Evolutionary conservation across 2,113 vertebrate species (phyloP), one percentile per base, ranked within the genome.

Genomic region (Chlamydotis undulata): DNA sequence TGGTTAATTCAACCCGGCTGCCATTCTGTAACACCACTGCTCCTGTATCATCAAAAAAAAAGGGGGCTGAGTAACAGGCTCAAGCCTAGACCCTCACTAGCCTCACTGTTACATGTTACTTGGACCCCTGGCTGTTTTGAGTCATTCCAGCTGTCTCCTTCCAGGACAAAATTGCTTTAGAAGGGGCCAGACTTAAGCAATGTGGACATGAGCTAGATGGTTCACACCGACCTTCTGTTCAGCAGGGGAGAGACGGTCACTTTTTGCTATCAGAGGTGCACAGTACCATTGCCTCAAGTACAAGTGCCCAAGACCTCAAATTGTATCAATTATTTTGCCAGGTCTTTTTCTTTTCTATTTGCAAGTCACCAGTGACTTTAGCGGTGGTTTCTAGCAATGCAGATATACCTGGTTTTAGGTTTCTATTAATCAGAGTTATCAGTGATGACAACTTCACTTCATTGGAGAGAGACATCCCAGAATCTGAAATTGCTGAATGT

Each of bases 161-260:
- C 35, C 29, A 64, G 43, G 23, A 12, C 18, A 53, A 53, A 88
- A 57, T 10, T 35, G 21, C 39, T 52, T 25, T 69, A 31, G n/a
- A 61, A 90, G 14, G 6, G 29, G 45, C 8, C 49, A 89, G 26
- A 33, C 23, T 24, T 10, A 12, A 11, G 10, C 3, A 24, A 22
- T 4, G 11, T 15, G 13, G 33, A 19, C 31, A 47, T 6, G 12
- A 90, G 18, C 14, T 19, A 37, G 63, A 19, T 1, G 3, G 10
- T 41, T n/a, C 9, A 79, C 82, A 35, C 7, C n/a, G 19, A 43
- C 26, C 10, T 73, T 29, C 25, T 53, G 5, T 43, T 84, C 33
- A 3, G 2, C 39, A 7, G 9, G 3, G 6, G 2, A 52, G 68
- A 69, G 22, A 61, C 5, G 41, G n/a, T 1, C 16, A 10, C 43